Percentiles rank a stretch among this genome's conserved stretches.
Conservation (phyloP, 2,113 vertebrate genomes). For the Alces alces region DNA sequence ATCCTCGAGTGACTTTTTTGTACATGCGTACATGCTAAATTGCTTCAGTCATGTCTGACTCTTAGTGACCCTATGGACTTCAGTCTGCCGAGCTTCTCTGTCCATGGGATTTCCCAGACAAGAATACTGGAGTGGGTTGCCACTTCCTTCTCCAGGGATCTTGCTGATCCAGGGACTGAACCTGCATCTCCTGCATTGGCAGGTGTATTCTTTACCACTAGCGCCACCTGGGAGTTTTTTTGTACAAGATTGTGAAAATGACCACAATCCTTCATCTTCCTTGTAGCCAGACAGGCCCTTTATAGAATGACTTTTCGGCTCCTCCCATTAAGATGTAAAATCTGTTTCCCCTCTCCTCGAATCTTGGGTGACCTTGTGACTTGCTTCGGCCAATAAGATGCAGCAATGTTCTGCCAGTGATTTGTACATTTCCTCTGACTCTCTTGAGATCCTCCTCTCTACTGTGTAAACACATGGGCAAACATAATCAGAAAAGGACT, state of each 20-base stretch:
- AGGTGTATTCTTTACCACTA: not conserved
- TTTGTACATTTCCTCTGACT: not conserved
- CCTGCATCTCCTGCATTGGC: not conserved
- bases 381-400: not conserved
- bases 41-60: not conserved
- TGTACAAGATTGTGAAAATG: not conserved
- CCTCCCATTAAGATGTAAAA: not conserved
- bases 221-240: not conserved
- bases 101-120: not conserved
- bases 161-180: not conserved
- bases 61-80: not conserved
- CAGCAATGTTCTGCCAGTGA: too few relatives aligned
- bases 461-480: not conserved
- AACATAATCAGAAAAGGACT: not conserved
- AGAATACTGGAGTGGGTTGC: not conserved
- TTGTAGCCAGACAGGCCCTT: not conserved
- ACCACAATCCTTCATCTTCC: not conserved
- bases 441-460: not conserved
- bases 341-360: not conserved
- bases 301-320: not conserved
- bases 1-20: not conserved
- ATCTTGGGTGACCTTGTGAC: not conserved
- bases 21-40: fast-evolving
- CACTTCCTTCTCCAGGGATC: not conserved
- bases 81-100: not conserved